phyloP scores from a whole-genome alignment of 2,888 invertebrate genomes.

The Augiades crinisus region DNA sequence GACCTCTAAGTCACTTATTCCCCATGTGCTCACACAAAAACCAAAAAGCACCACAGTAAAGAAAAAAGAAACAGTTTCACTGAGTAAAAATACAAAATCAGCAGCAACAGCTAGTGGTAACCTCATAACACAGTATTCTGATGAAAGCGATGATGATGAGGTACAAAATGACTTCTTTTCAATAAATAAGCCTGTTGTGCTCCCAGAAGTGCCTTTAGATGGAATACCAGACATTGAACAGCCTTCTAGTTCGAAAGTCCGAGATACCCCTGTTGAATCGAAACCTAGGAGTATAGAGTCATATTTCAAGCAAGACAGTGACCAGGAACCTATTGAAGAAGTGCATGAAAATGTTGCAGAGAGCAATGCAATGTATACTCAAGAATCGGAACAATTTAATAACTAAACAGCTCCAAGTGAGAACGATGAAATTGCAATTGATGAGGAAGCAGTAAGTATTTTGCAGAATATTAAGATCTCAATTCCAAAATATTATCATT shows the following conservation, averaged over 20 bases:
- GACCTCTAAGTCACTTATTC: slow-evolving; percentile 64
- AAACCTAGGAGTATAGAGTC: slow-evolving; percentile 54
- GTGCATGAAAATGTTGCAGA: slow-evolving; percentile 37
- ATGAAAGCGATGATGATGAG: slow-evolving; percentile 73
- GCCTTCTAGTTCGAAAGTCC: slow-evolving; percentile 27
- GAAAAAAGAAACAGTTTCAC: slow-evolving; percentile 43
- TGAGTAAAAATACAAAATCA: slow-evolving; percentile 45
- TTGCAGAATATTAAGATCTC: too few species aligned
- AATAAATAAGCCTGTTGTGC: slow-evolving; percentile 69
- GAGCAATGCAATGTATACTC: slow-evolving; percentile 6
- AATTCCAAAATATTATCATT: too few species aligned
- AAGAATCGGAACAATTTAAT: neutral
- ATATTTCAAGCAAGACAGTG: slow-evolving; percentile 57
- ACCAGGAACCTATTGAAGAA: slow-evolving; percentile 35
- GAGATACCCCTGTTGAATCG: slow-evolving; percentile 21
- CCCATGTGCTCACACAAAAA: slow-evolving; percentile 69
- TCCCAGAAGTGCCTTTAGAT: slow-evolving; percentile 63
- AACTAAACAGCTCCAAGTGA: slow-evolving; percentile 12
- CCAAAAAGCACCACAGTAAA: slow-evolving; percentile 42
- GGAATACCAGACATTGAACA: slow-evolving; percentile 58
- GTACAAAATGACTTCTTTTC: slow-evolving; percentile 79
- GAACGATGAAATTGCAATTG: slow-evolving; percentile 42
- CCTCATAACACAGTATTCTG: slow-evolving; percentile 53
- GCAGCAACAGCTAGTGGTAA: slow-evolving; percentile 35
- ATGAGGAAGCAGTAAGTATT: slow-evolving; percentile 71